These are phyloP conservation scores for Ptilorrhoa leucosticta DNA, from an alignment of 2,113 vertebrate species.

Conservation along the genomic window DNA sequence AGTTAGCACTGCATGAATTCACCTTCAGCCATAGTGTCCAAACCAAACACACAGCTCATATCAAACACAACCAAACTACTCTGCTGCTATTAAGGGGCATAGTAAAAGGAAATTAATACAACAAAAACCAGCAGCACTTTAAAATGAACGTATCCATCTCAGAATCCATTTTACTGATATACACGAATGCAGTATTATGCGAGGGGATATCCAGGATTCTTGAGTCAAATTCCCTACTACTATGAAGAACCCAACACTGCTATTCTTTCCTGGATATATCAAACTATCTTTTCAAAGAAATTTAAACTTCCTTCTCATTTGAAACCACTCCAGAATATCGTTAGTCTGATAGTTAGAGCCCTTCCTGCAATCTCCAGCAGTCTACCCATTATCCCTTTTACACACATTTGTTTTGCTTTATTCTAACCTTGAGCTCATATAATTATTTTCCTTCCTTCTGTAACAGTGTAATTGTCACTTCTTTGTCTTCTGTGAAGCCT, in stretches of 20 bases:
- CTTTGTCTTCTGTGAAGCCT: not conserved
- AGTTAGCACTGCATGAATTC: not conserved
- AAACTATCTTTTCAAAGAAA: not conserved
- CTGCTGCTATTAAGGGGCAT: not conserved
- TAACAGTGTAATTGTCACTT: not conserved
- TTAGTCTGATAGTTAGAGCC: not conserved
- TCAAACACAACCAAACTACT: not conserved
- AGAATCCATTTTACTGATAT: not conserved
- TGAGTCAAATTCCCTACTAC: not conserved
- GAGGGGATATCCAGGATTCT: not conserved
- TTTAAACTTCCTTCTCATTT: not conserved
- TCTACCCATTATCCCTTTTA: not conserved
- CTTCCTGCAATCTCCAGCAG: not conserved
- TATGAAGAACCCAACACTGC: accelerated
- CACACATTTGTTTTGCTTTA: not conserved
- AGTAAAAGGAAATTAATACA: not conserved
- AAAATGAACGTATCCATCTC: not conserved
- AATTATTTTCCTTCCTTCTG: not conserved
- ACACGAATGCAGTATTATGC: not conserved
- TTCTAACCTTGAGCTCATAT: not conserved
- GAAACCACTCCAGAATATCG: accelerated
- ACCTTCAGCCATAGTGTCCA: not conserved
- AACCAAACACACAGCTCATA: not conserved
- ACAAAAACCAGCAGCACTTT: not conserved
- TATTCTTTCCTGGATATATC: not conserved